Evolutionary conservation across 2,888 invertebrate species (phyloP), one percentile per base, ranked within the genome.

Genomic region (Spatulosminthurus flaviceps): DNA sequence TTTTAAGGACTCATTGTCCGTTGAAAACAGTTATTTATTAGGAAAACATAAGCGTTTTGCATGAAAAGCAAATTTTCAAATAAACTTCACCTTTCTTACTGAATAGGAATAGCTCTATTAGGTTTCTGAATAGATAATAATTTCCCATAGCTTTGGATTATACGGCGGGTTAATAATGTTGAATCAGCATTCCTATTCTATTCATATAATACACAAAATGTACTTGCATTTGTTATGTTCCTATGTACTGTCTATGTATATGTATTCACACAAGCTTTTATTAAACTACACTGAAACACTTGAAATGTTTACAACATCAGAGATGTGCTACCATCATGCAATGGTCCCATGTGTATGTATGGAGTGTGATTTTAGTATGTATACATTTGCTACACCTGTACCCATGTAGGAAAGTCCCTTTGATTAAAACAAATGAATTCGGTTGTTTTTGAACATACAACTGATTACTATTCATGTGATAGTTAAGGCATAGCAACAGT

Each of bases 21-120:
- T n/a, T n/a, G n/a, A n/a, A n/a, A n/a, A n/a, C n/a, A n/a, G 51
- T 51, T 51, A 51, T 51, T 51, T 51, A 51, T 51, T 51, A 51
- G 51, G 9, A n/a, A 51, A 51, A 51, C 16, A 51, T 51, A 19
- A 13, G n/a, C 16, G 16, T 51, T 51, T 51, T 51, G 51, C 51
- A 51, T 51, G 51, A 51, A 51, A 51, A 51, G 51, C 7, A 51
- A 51, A 51, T 51, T n/a, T 51, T 51, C 51, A 51, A 51, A 51
- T 34, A 34, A 34, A 51, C 19, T 51, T 51, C 16, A 51, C 51
- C 51, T 9, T 51, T 51, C 9, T 51, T 51, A n/a, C n/a, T 51
- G 51, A 51, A 51, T 51, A 51, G 51, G 51, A 51, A 51, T 51
- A 51, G 51, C 51, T 51, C 19, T 19, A 51, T 51, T 51, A 51